Evolutionary conservation across 2,113 vertebrate genomes (phyloP).

Genomic region (Emydocephalus ijimae): DNA sequence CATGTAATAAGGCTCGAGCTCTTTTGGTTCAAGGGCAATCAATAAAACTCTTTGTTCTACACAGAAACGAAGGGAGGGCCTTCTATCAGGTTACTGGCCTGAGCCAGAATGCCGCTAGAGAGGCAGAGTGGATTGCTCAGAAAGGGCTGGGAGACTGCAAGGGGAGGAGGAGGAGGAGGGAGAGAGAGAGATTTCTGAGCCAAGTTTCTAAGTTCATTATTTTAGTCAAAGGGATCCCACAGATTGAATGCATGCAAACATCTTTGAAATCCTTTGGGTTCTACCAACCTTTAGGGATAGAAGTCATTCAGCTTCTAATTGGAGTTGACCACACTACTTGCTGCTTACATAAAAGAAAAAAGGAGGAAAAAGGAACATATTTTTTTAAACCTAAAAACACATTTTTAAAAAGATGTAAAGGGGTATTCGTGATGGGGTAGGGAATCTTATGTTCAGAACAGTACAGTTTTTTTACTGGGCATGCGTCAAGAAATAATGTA

Average conservation of each 20-base stretch:
- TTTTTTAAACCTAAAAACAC: not conserved
- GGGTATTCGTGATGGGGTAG: too few relatives aligned
- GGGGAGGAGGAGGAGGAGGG: too few relatives aligned
- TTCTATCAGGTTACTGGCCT: constrained; percentile 9
- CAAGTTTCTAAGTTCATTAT: not conserved
- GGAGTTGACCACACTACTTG: not conserved
- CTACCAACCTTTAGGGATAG: not conserved
- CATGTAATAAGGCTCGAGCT: constrained; percentile 25
- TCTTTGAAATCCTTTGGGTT: not conserved
- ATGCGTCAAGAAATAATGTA: not conserved
- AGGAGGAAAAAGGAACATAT: not conserved
- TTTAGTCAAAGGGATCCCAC: not conserved
- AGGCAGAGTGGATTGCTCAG: constrained; percentile 28
- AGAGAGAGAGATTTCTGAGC: not conserved
- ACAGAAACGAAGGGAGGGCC: constrained; percentile 8
- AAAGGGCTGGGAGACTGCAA: not conserved
- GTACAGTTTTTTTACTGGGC: not conserved
- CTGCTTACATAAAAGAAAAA: not conserved
- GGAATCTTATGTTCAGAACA: not conserved
- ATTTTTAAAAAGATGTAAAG: not conserved
- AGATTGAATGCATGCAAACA: not conserved
- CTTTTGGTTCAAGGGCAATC: constrained; percentile 7
- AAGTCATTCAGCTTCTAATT: not conserved
- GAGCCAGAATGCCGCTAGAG: constrained; percentile 20
- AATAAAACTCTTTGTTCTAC: constrained; percentile 55